phyloP scores from a whole-genome alignment of 2,113 vertebrate genomes.

The Cheirogaleus medius region DNA sequence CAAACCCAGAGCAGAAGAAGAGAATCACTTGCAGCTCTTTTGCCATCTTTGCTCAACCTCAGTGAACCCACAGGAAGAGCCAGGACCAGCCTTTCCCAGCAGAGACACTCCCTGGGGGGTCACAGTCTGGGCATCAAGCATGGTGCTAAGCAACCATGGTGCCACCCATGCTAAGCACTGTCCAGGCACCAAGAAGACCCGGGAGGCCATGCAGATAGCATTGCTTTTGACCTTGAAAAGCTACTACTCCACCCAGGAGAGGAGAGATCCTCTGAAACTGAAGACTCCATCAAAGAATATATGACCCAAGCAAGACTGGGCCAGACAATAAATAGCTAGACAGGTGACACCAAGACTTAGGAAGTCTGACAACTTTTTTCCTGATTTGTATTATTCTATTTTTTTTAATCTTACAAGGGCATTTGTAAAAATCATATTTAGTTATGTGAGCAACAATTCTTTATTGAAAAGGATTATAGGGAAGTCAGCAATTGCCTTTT shows the following conservation, averaged over 20 bases:
- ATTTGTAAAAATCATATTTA: conserved; percentile 27
- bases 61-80: not conserved
- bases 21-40: not conserved
- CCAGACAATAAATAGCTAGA: not conserved
- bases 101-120: not conserved
- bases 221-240: not conserved
- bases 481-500: not conserved
- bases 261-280: not conserved
- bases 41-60: not conserved
- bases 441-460: not conserved
- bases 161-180: not conserved
- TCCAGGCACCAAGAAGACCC: not conserved
- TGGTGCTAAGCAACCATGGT: not conserved
- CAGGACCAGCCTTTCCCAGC: not conserved
- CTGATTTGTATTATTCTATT: not conserved
- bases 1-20: not conserved
- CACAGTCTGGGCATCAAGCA: not conserved
- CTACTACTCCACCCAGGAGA: not conserved
- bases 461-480: not conserved
- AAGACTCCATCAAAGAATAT: not conserved
- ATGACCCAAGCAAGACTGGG: not conserved
- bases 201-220: not conserved
- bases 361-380: not conserved
- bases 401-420: not conserved
- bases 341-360: not conserved